Evolutionary conservation across 2,113 vertebrate species (phyloP).

Genomic region (Vombatus ursinus): DNA sequence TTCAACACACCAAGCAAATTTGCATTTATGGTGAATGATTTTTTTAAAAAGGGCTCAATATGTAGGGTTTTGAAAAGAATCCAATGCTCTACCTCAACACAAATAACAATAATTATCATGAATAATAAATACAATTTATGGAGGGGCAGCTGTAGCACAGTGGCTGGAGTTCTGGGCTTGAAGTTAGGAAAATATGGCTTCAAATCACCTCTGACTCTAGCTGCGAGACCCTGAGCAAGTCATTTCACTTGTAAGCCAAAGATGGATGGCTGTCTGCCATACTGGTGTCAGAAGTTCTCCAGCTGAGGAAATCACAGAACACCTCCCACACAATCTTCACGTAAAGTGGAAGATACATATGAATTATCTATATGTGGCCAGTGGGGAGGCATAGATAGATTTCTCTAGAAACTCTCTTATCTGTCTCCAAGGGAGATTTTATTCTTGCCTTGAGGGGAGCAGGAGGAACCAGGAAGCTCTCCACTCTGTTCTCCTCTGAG

Average conservation of each 20-base stretch:
- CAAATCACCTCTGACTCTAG: not conserved
- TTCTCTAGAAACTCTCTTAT: not conserved
- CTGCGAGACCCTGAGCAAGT: not conserved
- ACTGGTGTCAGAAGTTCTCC: not conserved
- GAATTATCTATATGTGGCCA: not conserved
- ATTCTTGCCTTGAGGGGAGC: not conserved
- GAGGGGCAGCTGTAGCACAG: not conserved
- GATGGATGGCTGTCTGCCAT: not conserved
- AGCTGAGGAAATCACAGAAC: not conserved
- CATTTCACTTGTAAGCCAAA: not conserved
- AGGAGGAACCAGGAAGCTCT: not conserved
- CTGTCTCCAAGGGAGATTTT: not conserved
- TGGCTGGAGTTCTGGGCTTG: not conserved
- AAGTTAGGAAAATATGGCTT: not conserved
- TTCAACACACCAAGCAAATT: constrained; percentile 55
- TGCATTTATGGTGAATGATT: constrained; percentile 47
- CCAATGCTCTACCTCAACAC: not conserved
- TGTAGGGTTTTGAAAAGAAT: not conserved
- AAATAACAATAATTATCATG: not conserved
- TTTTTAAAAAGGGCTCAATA: not conserved
- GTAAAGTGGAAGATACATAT: not conserved
- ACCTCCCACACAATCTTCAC: not conserved
- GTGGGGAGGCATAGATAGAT: not conserved
- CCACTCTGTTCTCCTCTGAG: not conserved
- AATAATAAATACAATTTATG: not conserved